These are phyloP conservation scores for Lethrus apterus DNA, from an alignment of 1,140 invertebrate species.

Conservation along the genomic window DNA sequence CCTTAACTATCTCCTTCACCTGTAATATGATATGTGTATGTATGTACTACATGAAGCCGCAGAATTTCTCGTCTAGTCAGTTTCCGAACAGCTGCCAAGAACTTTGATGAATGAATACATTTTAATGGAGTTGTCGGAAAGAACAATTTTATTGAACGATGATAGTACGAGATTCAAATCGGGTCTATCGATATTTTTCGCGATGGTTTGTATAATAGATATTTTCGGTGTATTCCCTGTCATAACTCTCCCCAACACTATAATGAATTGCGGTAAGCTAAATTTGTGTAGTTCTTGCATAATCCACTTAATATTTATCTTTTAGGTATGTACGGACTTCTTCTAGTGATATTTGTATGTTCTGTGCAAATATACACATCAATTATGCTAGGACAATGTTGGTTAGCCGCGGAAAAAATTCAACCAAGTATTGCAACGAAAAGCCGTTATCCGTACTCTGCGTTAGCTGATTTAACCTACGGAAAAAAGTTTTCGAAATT, in stretches of 20 bases:
- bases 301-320: slow-evolving; percentile 16
- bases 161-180: slow-evolving; percentile 14
- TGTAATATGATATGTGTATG: too few species aligned
- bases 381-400: slow-evolving; percentile 61
- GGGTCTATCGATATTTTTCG: slow-evolving; percentile 59
- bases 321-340: slow-evolving; percentile 62
- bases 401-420: slow-evolving; percentile 61
- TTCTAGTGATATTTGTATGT: slow-evolving; percentile 58
- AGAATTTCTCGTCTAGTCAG: too few species aligned
- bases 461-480: slow-evolving; percentile 64
- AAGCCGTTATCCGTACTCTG: slow-evolving; percentile 68
- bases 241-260: slow-evolving; percentile 60
- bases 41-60: too few species aligned
- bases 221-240: slow-evolving; percentile 76
- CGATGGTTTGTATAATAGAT: slow-evolving; percentile 67
- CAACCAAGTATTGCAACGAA: slow-evolving; percentile 56
- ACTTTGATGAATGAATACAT: neutral
- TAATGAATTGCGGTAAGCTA: slow-evolving; percentile 61
- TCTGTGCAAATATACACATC: slow-evolving; percentile 69
- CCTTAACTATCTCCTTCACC: too few species aligned
- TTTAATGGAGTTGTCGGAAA: slow-evolving; percentile 19
- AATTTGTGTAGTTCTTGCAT: neutral
- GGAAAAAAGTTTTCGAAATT: slow-evolving; percentile 50
- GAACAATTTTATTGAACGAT: slow-evolving; percentile 14
- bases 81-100: neutral